These are phyloP conservation scores for Melikaiella ostensackeni DNA, from an alignment of 2,888 invertebrate species.

Conservation along the genomic window DNA sequence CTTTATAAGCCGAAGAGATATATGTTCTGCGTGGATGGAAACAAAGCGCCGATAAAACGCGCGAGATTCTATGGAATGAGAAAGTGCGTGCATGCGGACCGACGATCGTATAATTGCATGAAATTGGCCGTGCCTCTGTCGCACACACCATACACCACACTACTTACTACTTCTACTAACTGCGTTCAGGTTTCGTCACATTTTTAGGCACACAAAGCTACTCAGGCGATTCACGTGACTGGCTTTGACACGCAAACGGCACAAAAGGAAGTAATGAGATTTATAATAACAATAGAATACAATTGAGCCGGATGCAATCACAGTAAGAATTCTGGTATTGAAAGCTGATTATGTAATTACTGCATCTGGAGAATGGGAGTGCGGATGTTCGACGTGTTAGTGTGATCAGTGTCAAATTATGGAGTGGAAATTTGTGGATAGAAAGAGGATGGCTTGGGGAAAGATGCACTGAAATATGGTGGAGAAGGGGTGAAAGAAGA, in stretches of 20 bases:
- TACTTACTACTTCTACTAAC: slow-evolving; percentile 5
- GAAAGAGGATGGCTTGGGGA: too few species aligned
- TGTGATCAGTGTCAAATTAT: too few species aligned
- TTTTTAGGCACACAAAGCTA: slow-evolving; percentile 24
- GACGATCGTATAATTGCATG: slow-evolving; percentile 47
- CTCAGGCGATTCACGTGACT: slow-evolving; percentile 28
- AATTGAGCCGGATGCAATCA: slow-evolving; percentile 15
- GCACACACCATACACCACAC: slow-evolving; percentile 27
- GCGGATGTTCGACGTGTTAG: too few species aligned
- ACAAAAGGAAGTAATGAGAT: slow-evolving; percentile 18
- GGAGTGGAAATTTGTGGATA: too few species aligned
- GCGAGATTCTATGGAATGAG: slow-evolving; percentile 54
- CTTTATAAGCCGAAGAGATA: slow-evolving; percentile 36
- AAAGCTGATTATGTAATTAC: slow-evolving; percentile 6
- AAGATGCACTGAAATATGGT: too few species aligned
- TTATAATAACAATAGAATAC: slow-evolving; percentile 22
- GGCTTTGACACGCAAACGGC: slow-evolving; percentile 20
- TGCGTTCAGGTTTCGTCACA: slow-evolving; percentile 21
- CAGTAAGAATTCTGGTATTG: slow-evolving; percentile 11
- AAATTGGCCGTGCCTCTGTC: slow-evolving; percentile 54
- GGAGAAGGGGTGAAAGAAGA: too few species aligned
- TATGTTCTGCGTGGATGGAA: slow-evolving; percentile 34
- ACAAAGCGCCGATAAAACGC: slow-evolving; percentile 35
- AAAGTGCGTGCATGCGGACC: slow-evolving; percentile 54
- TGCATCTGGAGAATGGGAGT: too few species aligned